Base-by-base conservation (phyloP, 2,113 vertebrate species). In the Empidonax alnorum region DNA sequence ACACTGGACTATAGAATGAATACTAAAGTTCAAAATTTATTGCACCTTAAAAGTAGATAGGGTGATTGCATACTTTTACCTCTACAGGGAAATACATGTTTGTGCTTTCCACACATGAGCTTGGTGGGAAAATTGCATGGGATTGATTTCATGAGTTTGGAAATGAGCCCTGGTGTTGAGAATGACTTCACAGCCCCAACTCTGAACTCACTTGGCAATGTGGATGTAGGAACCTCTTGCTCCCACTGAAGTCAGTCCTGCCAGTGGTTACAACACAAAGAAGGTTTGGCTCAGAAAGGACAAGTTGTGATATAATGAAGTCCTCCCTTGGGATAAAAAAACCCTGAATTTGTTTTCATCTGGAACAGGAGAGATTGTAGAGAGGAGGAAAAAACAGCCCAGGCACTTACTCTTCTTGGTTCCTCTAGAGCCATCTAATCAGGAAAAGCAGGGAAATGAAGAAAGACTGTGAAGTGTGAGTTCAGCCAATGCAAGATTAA, bases 81-180 rank as follows among this genome's bases (percentile, higher is more conserved):
- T 84, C 90, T 89, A 30, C 7, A 68, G 94, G 88, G 92, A 94
- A 94, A 96, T 80, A 46, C 3, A 80, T 67, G 0, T 80, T 95
- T 95, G 52, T 44, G 89, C 61, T 92, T 95, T 95, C 59, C 35
- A 84, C 31, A 44, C 47, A 67, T 1, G 4, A 80, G 13, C 30
- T 80, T 92, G 87, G 46, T 88, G 93, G 72, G 83, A 92, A 96
- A 96, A 94, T 76, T 95, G 42, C 59, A 67, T 31, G 31, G 67
- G 33, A 83, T 71, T 86, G 87, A 96, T 96, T 94, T 96, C 84
- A 93, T 4, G 19, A 85, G 63, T 88, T 88, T 97, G 92, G 92
- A 96, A 94, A 72, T 53, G n/a, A 78, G 85, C 93, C 90, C 85
- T 85, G 37, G 9, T 92, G 63, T 86, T 88, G 61, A 95, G 85